Evolutionary conservation across 2,888 invertebrate genomes (phyloP).

Genomic region (Neuroscelio doddi): DNA sequence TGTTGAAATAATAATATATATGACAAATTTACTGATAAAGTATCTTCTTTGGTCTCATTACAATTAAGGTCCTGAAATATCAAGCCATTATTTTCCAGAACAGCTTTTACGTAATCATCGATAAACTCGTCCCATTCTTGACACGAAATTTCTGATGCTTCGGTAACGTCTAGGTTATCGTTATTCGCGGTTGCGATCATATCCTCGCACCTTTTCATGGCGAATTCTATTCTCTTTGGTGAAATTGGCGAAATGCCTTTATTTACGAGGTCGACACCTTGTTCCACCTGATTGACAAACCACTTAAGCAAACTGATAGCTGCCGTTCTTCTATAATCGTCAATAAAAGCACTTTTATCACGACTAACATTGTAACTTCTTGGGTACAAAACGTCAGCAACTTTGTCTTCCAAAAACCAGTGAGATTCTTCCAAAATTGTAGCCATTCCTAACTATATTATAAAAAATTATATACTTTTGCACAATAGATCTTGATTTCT

Average conservation of each 20-base stretch:
- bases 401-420: constrained; percentile 76
- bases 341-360: constrained; percentile 77
- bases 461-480: too few relatives aligned
- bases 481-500: too few relatives aligned
- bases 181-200: constrained; percentile 73
- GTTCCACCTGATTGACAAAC: constrained; percentile 68
- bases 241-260: constrained; percentile 57
- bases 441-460: constrained; percentile 62
- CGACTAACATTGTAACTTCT: constrained; percentile 79
- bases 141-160: constrained; percentile 67
- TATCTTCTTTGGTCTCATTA: background rate
- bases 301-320: constrained; percentile 84
- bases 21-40: background rate
- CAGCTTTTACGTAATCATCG: constrained; percentile 78
- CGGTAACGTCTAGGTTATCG: constrained; percentile 74
- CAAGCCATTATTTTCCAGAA: too few relatives aligned
- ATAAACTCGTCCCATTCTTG: constrained; percentile 81
- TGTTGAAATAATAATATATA: background rate
- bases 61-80: too few relatives aligned
- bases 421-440: constrained; percentile 74
- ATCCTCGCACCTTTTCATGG: constrained; percentile 81
- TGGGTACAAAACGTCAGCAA: constrained; percentile 81
- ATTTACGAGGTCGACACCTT: constrained; percentile 39
- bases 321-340: constrained; percentile 86
- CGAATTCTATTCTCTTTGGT: constrained; percentile 78